phyloP scores from a whole-genome alignment of 2,797 vertebrate genomes.

The Microchirus variegatus region DNA sequence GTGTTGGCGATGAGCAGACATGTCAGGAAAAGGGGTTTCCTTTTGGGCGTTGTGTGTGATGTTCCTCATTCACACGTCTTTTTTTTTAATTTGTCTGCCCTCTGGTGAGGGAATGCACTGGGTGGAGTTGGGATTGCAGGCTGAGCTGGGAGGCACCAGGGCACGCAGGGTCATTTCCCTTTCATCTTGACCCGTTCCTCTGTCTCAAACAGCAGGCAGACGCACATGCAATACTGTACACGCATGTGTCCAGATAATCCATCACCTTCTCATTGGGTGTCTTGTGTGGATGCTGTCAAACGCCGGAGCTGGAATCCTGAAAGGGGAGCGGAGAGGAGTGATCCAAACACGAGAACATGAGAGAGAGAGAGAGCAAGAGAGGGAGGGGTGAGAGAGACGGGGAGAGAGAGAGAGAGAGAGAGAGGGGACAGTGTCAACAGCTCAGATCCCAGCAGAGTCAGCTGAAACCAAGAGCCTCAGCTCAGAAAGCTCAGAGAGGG shows the following conservation, averaged over 20 bases:
- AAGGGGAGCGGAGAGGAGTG: conserved; percentile 28
- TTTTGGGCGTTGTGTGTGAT: conserved; percentile 52
- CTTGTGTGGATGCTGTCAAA: conserved; percentile 62
- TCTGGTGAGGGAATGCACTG: conserved; percentile 49
- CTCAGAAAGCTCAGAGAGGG: conserved; percentile 52
- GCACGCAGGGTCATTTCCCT: conserved; percentile 70
- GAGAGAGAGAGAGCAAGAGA: conserved; percentile 19
- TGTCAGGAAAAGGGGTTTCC: conserved; percentile 62
- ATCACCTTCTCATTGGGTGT: conserved; percentile 38
- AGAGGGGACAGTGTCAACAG: conserved; percentile 75
- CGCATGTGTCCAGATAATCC: conserved; percentile 21
- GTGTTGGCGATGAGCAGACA: conserved; percentile 22
- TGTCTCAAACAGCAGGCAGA: conserved; percentile 22
- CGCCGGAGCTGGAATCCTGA: conserved; percentile 49
- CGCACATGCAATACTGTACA: conserved; percentile 12
- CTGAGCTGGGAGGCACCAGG: conserved; percentile 32
- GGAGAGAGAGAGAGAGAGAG: conserved; percentile 33
- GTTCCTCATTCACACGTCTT: conserved; percentile 15
- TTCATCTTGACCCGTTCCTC: conserved; percentile 36
- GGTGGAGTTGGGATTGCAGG: conserved; percentile 49
- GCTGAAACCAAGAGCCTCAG: conserved; percentile 73
- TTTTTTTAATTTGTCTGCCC: conserved; percentile 18
- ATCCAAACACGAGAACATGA: conserved; percentile 38
- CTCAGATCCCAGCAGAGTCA: conserved; percentile 75
- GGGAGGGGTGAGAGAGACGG: conserved; percentile 13